Percentiles rank a stretch among this genome's conserved stretches.
Conservation (phyloP, 2,888 invertebrate species). For the Tipula unca region DNA sequence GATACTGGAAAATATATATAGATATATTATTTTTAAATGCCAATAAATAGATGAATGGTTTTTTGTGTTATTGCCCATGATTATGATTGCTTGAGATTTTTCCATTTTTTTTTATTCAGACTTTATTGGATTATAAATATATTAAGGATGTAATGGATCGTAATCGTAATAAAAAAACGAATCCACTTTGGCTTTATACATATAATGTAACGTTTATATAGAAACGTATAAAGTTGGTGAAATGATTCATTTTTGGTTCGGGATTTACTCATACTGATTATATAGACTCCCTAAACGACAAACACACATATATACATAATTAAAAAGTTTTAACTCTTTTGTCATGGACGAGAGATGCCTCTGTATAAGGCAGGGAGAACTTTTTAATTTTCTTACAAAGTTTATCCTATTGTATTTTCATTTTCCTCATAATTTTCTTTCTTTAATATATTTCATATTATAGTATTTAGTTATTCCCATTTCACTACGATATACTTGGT, state of each 20-base stretch:
- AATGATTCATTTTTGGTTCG: not conserved
- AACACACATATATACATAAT: not conserved
- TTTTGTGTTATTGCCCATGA: slow-evolving; percentile 8
- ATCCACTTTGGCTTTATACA: not conserved
- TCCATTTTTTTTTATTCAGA: not conserved
- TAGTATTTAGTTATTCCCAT: not conserved
- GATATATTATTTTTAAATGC: not conserved
- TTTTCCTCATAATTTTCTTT: not conserved
- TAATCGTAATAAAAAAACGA: not conserved
- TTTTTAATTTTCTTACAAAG: not conserved
- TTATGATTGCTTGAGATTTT: not conserved
- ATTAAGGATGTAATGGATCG: not conserved
- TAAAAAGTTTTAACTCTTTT: not conserved
- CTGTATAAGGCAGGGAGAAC: not conserved
- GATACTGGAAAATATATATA: not conserved
- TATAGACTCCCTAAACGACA: not conserved
- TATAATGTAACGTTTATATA: not conserved
- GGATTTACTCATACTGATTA: not conserved
- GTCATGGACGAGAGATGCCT: not conserved
- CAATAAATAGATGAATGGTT: slow-evolving; percentile 9
- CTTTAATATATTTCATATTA: not conserved
- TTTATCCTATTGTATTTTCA: not conserved
- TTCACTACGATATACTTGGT: not conserved
- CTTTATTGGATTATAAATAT: not conserved
- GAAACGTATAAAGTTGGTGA: not conserved